These are phyloP conservation scores for Sorex maritimensis DNA, from an alignment of 2,797 vertebrate species.

Conservation along the genomic window DNA sequence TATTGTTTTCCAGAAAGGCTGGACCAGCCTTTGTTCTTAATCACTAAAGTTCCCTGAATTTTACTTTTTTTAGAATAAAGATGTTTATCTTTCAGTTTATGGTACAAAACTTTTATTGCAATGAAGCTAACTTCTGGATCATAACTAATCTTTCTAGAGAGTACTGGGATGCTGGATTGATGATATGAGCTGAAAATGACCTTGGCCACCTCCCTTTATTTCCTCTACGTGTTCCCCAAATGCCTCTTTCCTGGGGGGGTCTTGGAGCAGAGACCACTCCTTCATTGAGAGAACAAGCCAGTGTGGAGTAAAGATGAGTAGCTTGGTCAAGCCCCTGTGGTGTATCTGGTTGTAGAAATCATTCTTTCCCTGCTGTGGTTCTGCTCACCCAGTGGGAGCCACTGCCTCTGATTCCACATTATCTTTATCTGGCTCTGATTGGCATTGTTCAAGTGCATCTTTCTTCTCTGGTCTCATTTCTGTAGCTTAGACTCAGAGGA, in stretches of 20 bases:
- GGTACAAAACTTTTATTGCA: constrained; percentile 52
- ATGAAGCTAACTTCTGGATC: constrained; percentile 53
- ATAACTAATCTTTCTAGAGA: constrained; percentile 50
- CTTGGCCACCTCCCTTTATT: neutral
- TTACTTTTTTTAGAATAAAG: constrained; percentile 61
- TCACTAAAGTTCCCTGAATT: constrained; percentile 5
- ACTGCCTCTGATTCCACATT: neutral
- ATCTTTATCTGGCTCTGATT: neutral
- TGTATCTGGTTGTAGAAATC: neutral
- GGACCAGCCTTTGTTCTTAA: neutral
- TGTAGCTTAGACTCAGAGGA: neutral
- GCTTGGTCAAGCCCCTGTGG: neutral
- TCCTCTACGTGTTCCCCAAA: neutral
- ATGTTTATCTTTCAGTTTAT: constrained; percentile 29
- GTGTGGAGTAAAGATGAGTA: neutral
- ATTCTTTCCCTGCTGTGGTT: neutral
- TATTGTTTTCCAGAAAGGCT: too few species aligned
- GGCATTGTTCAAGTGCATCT: neutral
- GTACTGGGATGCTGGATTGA: constrained; percentile 24
- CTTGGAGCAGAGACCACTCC: neutral
- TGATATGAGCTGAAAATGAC: constrained; percentile 19
- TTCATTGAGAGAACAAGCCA: neutral
- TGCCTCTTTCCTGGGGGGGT: rapidly evolving
- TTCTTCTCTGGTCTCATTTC: constrained; percentile 26
- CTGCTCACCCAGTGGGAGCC: neutral